These are phyloP conservation scores for Pseudorasbora parva DNA, from an alignment of 2,113 vertebrate genomes.

Conservation along the genomic window DNA sequence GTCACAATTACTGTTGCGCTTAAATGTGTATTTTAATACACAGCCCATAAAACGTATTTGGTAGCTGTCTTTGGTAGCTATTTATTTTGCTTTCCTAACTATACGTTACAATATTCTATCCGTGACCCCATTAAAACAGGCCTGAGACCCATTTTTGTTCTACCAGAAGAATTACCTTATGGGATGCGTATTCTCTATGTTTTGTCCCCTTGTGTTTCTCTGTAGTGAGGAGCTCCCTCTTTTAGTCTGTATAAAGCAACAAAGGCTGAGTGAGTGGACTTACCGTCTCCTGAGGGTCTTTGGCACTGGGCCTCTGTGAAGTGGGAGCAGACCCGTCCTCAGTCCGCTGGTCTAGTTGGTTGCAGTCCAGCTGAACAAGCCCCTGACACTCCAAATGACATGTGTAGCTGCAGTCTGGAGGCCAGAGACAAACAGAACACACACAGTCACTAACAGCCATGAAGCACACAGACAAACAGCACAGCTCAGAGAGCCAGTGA, in stretches of 20 bases:
- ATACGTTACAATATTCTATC: not conserved
- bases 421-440: constrained; percentile 27
- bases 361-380: constrained; percentile 88
- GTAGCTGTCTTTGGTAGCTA: not conserved
- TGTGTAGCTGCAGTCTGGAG: constrained; percentile 88
- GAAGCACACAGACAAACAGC: constrained; percentile 36
- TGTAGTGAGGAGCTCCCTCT: not conserved
- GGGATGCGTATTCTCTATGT: not conserved
- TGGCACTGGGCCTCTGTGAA: constrained; percentile 70
- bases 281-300: constrained; percentile 75
- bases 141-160: not conserved
- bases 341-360: constrained; percentile 66
- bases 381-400: constrained; percentile 86
- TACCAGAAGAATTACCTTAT: not conserved
- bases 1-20: not conserved
- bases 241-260: not conserved
- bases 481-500: constrained; percentile 5
- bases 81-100: not conserved
- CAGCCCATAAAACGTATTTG: not conserved
- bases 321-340: constrained; percentile 65
- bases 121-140: not conserved
- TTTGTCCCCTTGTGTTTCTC: not conserved
- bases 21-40: not conserved
- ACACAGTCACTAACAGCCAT: constrained; percentile 24
- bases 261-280: not conserved